Conservation (phyloP, 2,888 invertebrate genomes). For the Achlya flavicornis region DNA sequence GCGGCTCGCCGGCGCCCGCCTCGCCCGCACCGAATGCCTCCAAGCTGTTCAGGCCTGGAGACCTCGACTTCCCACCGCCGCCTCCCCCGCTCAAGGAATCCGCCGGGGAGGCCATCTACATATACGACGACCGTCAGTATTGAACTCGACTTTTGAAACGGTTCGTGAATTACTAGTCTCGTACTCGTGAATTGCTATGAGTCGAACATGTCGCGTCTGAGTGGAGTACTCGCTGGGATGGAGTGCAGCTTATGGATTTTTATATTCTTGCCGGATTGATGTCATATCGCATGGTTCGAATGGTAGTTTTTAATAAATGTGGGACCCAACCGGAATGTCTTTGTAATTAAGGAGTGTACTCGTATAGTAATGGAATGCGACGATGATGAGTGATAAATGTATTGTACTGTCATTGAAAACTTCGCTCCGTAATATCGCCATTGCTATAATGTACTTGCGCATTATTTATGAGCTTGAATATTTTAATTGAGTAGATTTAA, state of each 20-base stretch:
- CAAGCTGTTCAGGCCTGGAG: slow-evolving; percentile 77
- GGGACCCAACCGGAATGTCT: slow-evolving; percentile 72
- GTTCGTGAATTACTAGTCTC: slow-evolving; percentile 47
- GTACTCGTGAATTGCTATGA: slow-evolving; percentile 19
- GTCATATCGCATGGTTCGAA: slow-evolving; percentile 44
- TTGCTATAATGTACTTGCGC: slow-evolving; percentile 41
- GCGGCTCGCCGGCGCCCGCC: slow-evolving; percentile 73
- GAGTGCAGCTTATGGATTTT: slow-evolving; percentile 17
- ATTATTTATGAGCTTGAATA: slow-evolving; percentile 54
- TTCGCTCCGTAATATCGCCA: slow-evolving; percentile 18
- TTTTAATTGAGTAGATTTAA: slow-evolving; percentile 42
- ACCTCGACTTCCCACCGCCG: slow-evolving; percentile 73
- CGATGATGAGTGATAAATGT: background rate
- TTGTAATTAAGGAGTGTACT: slow-evolving; percentile 33
- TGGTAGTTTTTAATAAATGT: slow-evolving; percentile 54
- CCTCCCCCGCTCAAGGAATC: slow-evolving; percentile 84
- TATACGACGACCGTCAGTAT: slow-evolving; percentile 78
- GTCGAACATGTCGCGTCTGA: background rate
- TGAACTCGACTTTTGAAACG: slow-evolving; percentile 47
- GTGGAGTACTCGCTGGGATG: slow-evolving; percentile 20
- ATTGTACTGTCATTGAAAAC: slow-evolving; percentile 1
- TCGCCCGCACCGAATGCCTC: slow-evolving; percentile 79
- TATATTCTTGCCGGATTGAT: slow-evolving; percentile 64
- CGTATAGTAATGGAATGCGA: slow-evolving; percentile 14
- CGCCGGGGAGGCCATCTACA: slow-evolving; percentile 86